Evolutionary conservation across 2,888 invertebrate genomes (phyloP).

Genomic region (Stenurella melanura): DNA sequence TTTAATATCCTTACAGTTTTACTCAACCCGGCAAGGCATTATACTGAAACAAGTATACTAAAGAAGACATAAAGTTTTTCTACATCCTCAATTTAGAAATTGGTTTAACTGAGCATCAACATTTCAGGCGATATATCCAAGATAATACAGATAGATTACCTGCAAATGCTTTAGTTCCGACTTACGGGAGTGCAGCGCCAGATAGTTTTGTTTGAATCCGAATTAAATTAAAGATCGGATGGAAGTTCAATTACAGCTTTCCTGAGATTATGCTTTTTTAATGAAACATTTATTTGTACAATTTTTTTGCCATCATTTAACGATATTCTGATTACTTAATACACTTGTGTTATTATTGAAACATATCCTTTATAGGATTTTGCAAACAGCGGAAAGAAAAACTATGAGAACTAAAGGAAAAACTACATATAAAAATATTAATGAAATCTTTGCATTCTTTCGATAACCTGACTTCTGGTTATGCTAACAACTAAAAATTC

Average conservation of each 20-base stretch:
- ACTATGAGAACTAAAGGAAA: no score
- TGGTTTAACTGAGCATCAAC: not conserved
- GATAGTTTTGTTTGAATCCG: constrained; percentile 21
- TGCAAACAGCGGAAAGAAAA: no score
- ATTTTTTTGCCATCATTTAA: not conserved
- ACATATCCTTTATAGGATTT: no score
- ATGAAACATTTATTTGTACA: not conserved
- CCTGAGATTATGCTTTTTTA: not conserved
- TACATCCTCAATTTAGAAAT: constrained; percentile 11
- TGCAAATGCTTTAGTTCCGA: not conserved
- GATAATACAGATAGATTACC: constrained; percentile 35
- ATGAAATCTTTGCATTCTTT: no score
- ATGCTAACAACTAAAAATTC: no score
- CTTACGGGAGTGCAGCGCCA: not conserved
- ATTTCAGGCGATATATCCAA: constrained; percentile 2
- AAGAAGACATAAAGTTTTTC: constrained; percentile 23
- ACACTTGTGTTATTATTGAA: no score
- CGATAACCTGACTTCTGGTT: no score
- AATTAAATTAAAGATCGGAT: not conserved
- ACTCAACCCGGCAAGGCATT: not conserved
- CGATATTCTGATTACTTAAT: not conserved
- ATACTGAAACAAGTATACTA: not conserved
- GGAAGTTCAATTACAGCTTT: constrained; percentile 9
- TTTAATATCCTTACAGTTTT: not conserved
- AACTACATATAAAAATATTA: no score